Conservation (phyloP, 2,113 vertebrate genomes). For the Pimephales promelas region DNA sequence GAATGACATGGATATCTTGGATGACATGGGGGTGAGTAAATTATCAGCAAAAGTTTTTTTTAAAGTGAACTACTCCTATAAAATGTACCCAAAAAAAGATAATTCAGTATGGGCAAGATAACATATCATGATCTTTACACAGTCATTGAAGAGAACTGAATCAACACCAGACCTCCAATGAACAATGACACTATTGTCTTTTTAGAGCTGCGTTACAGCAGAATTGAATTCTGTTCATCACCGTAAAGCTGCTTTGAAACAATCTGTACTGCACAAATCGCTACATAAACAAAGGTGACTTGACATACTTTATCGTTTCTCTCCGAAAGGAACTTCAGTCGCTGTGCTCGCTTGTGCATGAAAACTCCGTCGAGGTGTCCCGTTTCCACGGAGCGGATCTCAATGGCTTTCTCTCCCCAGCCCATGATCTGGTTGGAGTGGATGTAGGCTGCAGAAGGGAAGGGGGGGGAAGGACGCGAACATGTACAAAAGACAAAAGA, state of each 20-base stretch:
- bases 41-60: no score
- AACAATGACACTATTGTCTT: no score
- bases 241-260: no score
- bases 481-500: conserved; percentile 3
- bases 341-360: conserved; percentile 99
- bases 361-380: conserved; percentile 99
- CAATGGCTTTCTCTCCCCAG: conserved; percentile 99
- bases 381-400: conserved; percentile 99
- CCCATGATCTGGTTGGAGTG: conserved; percentile 99
- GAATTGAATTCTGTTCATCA: no score
- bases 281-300: no score
- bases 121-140: neutral
- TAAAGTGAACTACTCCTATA: no score
- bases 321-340: conserved; percentile 99
- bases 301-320: conserved; percentile 95
- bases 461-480: conserved; percentile 41
- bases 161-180: no score
- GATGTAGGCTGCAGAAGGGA: conserved; percentile 91
- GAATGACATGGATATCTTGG: no score
- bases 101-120: neutral
- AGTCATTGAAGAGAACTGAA: no score
- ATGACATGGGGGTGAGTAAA: no score
- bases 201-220: no score
- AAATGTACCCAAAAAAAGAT: neutral
- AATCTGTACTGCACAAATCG: no score